Evolutionary conservation across 2,113 vertebrate genomes (phyloP).

Genomic region (Cyphomyrus discorhynchus): DNA sequence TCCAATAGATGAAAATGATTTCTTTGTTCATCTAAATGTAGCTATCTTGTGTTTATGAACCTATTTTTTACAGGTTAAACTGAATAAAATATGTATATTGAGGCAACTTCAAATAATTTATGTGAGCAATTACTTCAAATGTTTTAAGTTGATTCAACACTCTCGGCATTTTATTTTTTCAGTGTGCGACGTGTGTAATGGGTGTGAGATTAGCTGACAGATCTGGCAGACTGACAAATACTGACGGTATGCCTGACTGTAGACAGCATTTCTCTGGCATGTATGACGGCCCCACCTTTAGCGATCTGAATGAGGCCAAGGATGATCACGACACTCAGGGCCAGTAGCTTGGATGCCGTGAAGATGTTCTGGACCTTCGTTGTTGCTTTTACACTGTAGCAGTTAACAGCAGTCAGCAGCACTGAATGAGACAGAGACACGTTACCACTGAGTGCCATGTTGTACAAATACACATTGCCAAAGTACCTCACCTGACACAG

Average conservation of each 20-base stretch:
- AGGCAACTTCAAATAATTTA: neutral
- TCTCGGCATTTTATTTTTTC: neutral
- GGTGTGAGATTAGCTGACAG: neutral
- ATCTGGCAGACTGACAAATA: neutral
- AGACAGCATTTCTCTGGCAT: neutral
- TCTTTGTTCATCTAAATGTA: neutral
- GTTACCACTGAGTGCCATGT: neutral
- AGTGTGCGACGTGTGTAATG: neutral
- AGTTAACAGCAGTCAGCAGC: slow-evolving; percentile 77
- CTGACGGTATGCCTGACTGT: neutral
- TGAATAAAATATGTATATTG: neutral
- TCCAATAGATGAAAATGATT: neutral
- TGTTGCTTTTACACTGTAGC: neutral
- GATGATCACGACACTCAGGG: slow-evolving; percentile 81
- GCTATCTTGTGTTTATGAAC: neutral
- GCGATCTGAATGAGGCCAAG: slow-evolving; percentile 86
- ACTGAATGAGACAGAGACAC: slow-evolving; percentile 55
- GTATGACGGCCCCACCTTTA: slow-evolving; percentile 58
- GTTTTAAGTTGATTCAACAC: neutral
- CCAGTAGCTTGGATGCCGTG: slow-evolving; percentile 84
- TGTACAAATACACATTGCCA: neutral
- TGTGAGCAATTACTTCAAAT: neutral
- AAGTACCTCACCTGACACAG: neutral
- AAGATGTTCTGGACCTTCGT: slow-evolving; percentile 64
- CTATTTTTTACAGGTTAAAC: neutral